These are phyloP conservation scores for Ormyrus labotus DNA, from an alignment of 2,888 invertebrate species.

Conservation along the genomic window DNA sequence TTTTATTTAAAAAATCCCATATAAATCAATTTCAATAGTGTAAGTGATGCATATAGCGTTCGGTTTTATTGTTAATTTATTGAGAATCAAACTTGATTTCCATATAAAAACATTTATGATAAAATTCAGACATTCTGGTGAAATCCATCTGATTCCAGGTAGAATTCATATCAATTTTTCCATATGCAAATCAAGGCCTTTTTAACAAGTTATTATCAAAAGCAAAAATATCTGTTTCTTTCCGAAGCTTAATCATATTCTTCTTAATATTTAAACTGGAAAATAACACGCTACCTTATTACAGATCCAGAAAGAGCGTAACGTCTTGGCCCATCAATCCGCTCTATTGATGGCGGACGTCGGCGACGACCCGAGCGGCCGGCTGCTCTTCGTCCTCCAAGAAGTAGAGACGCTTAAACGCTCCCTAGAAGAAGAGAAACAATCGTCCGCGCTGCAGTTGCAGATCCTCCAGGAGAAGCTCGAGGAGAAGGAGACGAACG, in stretches of 20 bases:
- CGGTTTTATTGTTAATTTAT: no score
- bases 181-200: no score
- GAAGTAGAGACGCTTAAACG: constrained; percentile 82
- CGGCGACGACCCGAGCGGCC: constrained; percentile 78
- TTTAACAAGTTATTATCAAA: not conserved
- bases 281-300: not conserved
- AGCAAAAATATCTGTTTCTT: not conserved
- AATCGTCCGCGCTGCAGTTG: constrained; percentile 78
- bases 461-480: constrained; percentile 81
- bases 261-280: not conserved
- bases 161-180: no score
- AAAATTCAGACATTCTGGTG: no score
- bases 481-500: constrained; percentile 82
- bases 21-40: no score
- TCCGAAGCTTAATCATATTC: not conserved
- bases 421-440: constrained; percentile 80
- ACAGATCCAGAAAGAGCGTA: constrained; percentile 80
- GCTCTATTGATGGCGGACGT: constrained; percentile 81
- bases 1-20: no score
- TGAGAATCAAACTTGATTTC: no score
- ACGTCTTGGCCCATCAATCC: constrained; percentile 83
- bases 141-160: no score
- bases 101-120: no score
- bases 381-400: constrained; percentile 76
- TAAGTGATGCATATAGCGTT: not conserved